phyloP scores from a whole-genome alignment of 2,113 vertebrate species.

The Stegastes partitus region DNA sequence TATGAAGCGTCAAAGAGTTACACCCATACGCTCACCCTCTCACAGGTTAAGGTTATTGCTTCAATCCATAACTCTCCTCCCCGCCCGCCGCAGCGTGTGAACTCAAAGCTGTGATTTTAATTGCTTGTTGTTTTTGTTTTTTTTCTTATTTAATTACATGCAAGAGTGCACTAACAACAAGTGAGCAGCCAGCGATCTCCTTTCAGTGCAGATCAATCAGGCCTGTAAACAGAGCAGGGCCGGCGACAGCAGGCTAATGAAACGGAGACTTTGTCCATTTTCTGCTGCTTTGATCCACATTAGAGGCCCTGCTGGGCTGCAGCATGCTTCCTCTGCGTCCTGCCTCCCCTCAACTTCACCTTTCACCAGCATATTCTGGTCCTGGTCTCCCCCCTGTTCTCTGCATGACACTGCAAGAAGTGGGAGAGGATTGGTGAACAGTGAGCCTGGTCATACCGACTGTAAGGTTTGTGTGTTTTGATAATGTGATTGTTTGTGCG shows the following conservation, averaged over 20 bases:
- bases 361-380: constrained; percentile 44
- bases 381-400: constrained; percentile 30
- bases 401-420: constrained; percentile 44
- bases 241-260: constrained; percentile 54
- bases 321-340: constrained; percentile 18
- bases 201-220: constrained; percentile 55
- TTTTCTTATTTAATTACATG: constrained; percentile 68
- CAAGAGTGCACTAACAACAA: constrained; percentile 55
- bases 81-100: constrained; percentile 34
- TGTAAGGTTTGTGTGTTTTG: constrained; percentile 23
- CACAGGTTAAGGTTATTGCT: constrained; percentile 34
- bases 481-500: constrained; percentile 9
- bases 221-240: constrained; percentile 39
- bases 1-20: constrained; percentile 35
- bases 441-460: constrained; percentile 8
- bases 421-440: constrained; percentile 48
- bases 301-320: constrained; percentile 44
- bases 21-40: not conserved
- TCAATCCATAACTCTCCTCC: constrained; percentile 8
- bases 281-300: constrained; percentile 55
- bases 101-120: constrained; percentile 53
- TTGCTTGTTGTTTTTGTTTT: constrained; percentile 36
- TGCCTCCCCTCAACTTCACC: not conserved
- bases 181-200: constrained; percentile 51
- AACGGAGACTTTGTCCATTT: constrained; percentile 38